Base-by-base conservation (phyloP, 2,797 vertebrate species). In the Picus viridis region DNA sequence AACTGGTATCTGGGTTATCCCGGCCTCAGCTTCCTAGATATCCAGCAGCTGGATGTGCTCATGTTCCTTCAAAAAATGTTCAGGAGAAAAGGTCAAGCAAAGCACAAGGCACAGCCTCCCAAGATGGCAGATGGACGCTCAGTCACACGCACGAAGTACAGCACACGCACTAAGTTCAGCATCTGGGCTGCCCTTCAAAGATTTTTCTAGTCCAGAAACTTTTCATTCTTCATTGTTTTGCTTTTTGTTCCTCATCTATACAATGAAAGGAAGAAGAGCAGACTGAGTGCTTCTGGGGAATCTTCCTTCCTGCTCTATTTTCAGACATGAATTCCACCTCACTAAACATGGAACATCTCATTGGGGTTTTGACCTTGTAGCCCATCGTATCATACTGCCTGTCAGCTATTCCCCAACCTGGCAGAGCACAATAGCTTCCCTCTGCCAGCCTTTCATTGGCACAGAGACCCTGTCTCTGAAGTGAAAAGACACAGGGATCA, bases 221-320 rank as follows among this genome's bases (percentile, higher is more conserved):
- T 23, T 30, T 47, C 27, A 24, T 29, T 11, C 23, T 4, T 13
- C 17, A 7, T 58, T 32, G 26, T 12, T n/a, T 3, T 10, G 4
- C 4, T 5, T 32, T 12, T 63, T 39, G 12, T 1, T 1, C 3
- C n/a, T 57, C 20, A 14, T 75, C 18, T 69, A 34, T 89, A 69
- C 26, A 80, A 84, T 71, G 34, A 34, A 12, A 15, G 45, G 1
- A 27, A 29, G 62, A 39, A 39, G 39, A 12, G n/a, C 16, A 14
- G 43, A 39, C 23, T n/a, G 16, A 72, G 18, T 61, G 10, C 19
- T 85, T 71, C 32, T 6, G 26, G 13, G 7, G 10, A 57, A 47
- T 72, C 69, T 88, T 89, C n/a, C 36, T 90, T 72, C 26, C 47
- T 75, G 24, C 3, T 75, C 83, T 81, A 29, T 78, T 86, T 92